Conservation (phyloP, 2,888 invertebrate genomes). For the Thymelicus sylvestris region DNA sequence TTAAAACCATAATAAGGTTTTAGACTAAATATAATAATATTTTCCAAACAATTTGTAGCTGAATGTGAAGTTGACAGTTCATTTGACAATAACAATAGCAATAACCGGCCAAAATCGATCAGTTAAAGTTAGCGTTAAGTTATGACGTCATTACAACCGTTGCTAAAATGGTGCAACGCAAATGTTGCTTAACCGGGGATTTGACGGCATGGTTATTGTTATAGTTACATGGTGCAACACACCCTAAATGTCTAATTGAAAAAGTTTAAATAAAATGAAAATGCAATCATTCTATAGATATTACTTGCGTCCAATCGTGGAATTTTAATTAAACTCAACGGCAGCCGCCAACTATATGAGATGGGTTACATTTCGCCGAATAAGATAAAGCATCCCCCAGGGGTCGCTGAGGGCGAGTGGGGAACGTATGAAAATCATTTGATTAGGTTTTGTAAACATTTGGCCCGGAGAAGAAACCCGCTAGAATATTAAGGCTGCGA, state of each 20-base stretch:
- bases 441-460: slow-evolving; percentile 13
- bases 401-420: neutral
- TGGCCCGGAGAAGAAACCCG: slow-evolving; percentile 2
- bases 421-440: slow-evolving; percentile 11
- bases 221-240: too few species aligned
- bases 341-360: neutral
- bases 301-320: neutral
- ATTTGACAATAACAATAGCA: too few species aligned
- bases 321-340: neutral
- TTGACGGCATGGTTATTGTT: too few species aligned
- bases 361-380: neutral
- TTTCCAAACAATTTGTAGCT: too few species aligned
- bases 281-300: neutral
- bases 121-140: too few species aligned
- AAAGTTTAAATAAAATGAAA: neutral
- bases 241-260: neutral
- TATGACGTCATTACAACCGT: too few species aligned
- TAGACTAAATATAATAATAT: too few species aligned
- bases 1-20: too few species aligned
- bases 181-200: too few species aligned
- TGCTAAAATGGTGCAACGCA: too few species aligned
- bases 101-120: too few species aligned
- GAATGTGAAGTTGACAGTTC: too few species aligned
- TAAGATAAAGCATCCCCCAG: slow-evolving; percentile 9
- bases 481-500: neutral